phyloP scores from a whole-genome alignment of 2,888 invertebrate genomes.

The Graphium colonna region DNA sequence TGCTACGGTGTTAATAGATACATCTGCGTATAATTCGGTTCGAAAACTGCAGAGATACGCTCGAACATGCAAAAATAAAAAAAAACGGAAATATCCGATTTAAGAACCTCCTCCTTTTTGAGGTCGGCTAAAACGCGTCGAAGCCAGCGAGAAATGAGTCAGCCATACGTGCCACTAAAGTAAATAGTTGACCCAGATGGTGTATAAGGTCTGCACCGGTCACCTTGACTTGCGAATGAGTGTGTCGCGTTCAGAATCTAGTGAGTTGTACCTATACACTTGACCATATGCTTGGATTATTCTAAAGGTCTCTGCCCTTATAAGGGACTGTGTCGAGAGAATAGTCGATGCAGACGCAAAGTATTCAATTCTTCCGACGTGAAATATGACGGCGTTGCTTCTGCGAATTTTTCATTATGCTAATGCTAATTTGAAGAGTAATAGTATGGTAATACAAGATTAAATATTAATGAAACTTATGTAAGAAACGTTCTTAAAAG shows the following conservation, averaged over 20 bases:
- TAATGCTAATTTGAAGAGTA: no score
- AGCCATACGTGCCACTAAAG: conserved; percentile 47
- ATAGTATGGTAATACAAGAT: no score
- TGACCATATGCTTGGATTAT: conserved; percentile 23
- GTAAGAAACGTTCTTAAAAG: no score
- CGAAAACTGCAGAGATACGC: no score
- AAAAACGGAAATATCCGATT: no score
- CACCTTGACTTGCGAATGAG: conserved; percentile 17
- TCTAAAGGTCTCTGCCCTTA: conserved; percentile 25
- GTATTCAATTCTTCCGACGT: conserved; percentile 3
- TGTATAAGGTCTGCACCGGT: conserved; percentile 18
- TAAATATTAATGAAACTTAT: no score
- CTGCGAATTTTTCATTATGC: no score
- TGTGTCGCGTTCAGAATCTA: background rate
- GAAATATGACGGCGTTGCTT: background rate
- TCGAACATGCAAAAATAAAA: no score
- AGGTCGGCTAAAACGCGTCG: conserved; percentile 16
- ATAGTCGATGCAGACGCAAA: conserved; percentile 1
- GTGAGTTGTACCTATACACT: conserved; percentile 22
- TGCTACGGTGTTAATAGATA: no score
- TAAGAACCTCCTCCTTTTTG: background rate
- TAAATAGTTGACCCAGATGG: conserved; percentile 61
- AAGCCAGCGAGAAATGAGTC: conserved; percentile 33
- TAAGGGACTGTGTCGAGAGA: conserved; percentile 17
- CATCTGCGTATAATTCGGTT: no score